Percentiles rank a stretch among this genome's conserved stretches.
phyloP scores from a whole-genome alignment of 2,113 vertebrate genomes.

The Microcebus griseorufus region DNA sequence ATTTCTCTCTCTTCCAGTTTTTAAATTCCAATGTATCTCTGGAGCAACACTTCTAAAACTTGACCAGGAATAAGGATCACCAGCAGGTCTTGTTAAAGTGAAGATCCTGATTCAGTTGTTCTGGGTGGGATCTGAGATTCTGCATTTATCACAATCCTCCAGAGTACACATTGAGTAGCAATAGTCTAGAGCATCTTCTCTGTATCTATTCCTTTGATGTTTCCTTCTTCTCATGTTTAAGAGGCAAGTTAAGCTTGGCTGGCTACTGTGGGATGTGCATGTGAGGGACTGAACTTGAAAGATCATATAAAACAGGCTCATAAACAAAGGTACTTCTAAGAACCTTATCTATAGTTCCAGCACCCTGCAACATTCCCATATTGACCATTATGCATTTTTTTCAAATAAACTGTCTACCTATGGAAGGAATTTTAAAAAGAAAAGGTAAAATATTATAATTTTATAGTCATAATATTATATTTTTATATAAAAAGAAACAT shows the following conservation, averaged over 20 bases:
- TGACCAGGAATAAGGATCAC: background rate
- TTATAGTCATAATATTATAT: background rate
- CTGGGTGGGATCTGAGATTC: background rate
- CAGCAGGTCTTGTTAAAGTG: background rate
- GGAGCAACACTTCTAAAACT: background rate
- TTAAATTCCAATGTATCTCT: background rate
- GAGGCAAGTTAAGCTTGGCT: background rate
- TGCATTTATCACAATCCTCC: background rate
- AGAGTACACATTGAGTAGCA: background rate
- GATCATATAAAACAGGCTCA: background rate
- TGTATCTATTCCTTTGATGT: background rate
- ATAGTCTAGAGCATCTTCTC: background rate
- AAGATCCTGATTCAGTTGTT: background rate
- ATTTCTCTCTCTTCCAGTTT: background rate
- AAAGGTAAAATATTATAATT: background rate
- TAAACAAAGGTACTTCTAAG: background rate
- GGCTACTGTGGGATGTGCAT: background rate
- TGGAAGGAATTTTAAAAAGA: conserved; percentile 9
- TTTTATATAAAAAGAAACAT: conserved; percentile 24
- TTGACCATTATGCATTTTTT: background rate
- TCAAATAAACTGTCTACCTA: background rate
- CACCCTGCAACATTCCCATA: background rate
- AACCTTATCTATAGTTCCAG: background rate
- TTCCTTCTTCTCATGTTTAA: background rate
- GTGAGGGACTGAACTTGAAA: background rate